Base-by-base conservation (phyloP, 2,888 invertebrate species). In the Hirudinaria manillensis region DNA sequence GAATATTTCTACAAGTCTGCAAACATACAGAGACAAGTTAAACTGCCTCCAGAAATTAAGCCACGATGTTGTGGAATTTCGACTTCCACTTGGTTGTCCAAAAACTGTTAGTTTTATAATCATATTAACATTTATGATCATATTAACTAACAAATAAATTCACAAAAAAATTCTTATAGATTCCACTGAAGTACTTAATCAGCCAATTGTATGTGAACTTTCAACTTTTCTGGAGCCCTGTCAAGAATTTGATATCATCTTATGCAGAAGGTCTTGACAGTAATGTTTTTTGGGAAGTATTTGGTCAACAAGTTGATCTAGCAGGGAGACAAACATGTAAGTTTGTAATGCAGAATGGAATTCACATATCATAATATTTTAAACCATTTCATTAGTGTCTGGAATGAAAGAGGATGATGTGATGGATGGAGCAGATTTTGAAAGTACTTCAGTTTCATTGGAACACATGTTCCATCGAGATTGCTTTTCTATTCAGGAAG, bases 191-290 rank as follows among this genome's bases (percentile, higher is more conserved):
- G 77, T 93, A 92, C 81, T 88, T 95, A 81, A 87, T 95, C 51
- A 94, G 95, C 1, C 88, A 83, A 77, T 86, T 95, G 71, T 92
- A 92, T 84, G 88, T 92, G 29, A 95, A 95, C 84, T 95, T 97
- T 82, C 91, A 92, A 80, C 87, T 93, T 21, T 84, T 97, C 0
- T 96, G 96, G 96, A 91, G 92, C 78, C 93, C 94, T 0, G 88
- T 92, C 0, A 87, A 89, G 24, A 89, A 91, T 81, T 87, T 94
- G 61, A 89, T 96, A 70, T 88, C 90, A 1, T 89, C 90, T 0
- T 92, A 91, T 83, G 92, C 92, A 0, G 88, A 82, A 76, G 79
- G 80, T 36, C 66, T 86, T 77, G 29, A 56, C 19, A 38, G 67
- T 7, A 78, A 81, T n/a, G 79, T 76, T 72, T 85, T 87, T 81